Evolutionary conservation across 2,888 invertebrate genomes (phyloP).

Genomic region (Aromia moschata): DNA sequence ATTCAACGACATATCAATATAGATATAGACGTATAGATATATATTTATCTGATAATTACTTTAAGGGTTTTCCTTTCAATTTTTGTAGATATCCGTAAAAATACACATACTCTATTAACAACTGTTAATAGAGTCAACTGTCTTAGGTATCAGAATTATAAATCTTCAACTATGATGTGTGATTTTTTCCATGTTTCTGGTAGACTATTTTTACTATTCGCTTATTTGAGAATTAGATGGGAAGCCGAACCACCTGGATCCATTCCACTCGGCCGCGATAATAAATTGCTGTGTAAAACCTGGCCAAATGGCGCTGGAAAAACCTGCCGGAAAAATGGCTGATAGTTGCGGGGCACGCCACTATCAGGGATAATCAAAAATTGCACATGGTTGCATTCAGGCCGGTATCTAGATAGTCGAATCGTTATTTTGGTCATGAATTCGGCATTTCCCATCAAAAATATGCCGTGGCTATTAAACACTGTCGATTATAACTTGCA

Average conservation of each 20-base stretch:
- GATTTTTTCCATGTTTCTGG: no score
- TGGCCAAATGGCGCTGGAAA: slow-evolving; percentile 31
- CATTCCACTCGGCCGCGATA: slow-evolving; percentile 17
- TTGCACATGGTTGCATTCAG: slow-evolving; percentile 58
- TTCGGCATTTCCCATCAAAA: slow-evolving; percentile 37
- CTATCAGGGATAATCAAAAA: slow-evolving; percentile 57
- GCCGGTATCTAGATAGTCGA: slow-evolving; percentile 41
- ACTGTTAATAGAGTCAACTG: no score
- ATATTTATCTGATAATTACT: no score
- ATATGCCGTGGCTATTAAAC: slow-evolving; percentile 21
- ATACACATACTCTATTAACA: no score
- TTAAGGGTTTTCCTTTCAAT: no score
- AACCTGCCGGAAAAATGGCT: slow-evolving; percentile 37
- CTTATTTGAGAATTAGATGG: slow-evolving; percentile 9
- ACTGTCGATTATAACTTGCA: slow-evolving; percentile 18
- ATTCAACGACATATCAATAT: no score
- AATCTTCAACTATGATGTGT: no score
- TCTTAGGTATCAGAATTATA: no score
- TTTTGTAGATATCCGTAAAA: no score
- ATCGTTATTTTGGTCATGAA: slow-evolving; percentile 41
- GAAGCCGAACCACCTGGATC: slow-evolving; percentile 1
- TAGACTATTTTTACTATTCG: no score
- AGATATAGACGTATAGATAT: no score
- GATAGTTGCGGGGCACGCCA: slow-evolving; percentile 49
- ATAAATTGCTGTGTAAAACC: slow-evolving; percentile 16